Evolutionary conservation across 2,113 vertebrate species (phyloP).

Genomic region (Danionella cerebrum): DNA sequence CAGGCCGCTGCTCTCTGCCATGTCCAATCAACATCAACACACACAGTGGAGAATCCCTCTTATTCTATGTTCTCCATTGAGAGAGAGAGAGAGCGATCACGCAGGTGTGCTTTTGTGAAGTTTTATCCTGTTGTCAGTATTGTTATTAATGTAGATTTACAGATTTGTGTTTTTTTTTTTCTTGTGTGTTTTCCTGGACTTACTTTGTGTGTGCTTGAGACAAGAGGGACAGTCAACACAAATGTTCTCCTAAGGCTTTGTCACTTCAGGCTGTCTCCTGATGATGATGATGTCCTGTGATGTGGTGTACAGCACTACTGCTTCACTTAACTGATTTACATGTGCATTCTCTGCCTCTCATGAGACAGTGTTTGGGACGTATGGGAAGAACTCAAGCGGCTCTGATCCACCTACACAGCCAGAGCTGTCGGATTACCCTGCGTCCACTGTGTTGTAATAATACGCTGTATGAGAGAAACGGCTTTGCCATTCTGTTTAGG

Average conservation of each 20-base stretch:
- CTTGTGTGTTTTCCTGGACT: neutral
- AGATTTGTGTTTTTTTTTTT: neutral
- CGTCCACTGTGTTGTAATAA: neutral
- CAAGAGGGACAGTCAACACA: neutral
- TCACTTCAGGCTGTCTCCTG: neutral
- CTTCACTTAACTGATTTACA: neutral
- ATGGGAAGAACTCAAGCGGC: neutral
- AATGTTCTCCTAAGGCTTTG: neutral
- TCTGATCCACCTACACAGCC: slow-evolving; percentile 2
- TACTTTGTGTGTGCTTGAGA: neutral
- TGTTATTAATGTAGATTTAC: neutral
- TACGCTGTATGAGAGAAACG: neutral
- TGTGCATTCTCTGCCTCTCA: neutral
- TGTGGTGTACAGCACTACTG: neutral
- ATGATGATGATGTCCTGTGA: neutral
- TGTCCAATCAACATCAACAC: slow-evolving; percentile 50
- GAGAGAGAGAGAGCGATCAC: neutral
- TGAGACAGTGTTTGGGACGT: neutral
- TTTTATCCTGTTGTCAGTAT: neutral
- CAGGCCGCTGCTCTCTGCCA: slow-evolving; percentile 47
- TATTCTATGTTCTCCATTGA: slow-evolving; percentile 27
- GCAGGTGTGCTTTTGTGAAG: neutral
- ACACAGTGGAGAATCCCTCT: slow-evolving; percentile 34
- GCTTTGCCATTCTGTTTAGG: neutral
- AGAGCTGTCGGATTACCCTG: neutral